Conservation (phyloP, 2,797 vertebrate genomes). For the Gobionotothen gibberifrons region DNA sequence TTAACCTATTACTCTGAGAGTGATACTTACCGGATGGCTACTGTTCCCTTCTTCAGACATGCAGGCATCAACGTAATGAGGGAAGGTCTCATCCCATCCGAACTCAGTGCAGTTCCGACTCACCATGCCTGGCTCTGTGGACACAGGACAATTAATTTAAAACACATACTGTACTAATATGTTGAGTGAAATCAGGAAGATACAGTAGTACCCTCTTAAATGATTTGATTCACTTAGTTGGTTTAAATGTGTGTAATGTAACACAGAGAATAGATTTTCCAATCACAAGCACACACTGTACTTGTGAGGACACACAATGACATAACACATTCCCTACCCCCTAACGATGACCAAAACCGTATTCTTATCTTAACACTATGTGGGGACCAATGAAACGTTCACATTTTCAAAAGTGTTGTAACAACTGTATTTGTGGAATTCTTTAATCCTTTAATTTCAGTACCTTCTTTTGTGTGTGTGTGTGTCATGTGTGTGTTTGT, state of each 20-base stretch:
- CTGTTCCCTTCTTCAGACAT: constrained; percentile 84
- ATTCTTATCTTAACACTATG: background rate
- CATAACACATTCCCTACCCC: background rate
- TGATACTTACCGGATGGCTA: constrained; percentile 78
- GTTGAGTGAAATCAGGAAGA: background rate
- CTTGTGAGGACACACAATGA: background rate
- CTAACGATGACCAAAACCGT: background rate
- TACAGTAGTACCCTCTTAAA: background rate
- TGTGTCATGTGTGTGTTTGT: no score
- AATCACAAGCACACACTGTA: background rate
- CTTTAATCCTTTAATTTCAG: no score
- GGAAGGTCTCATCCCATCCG: constrained; percentile 93
- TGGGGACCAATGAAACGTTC: background rate
- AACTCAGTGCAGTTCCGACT: constrained; percentile 93
- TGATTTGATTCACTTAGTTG: background rate
- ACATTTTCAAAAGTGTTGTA: no score
- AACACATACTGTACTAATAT: background rate
- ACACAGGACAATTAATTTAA: background rate
- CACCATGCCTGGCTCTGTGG: constrained; percentile 85
- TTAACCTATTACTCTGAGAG: background rate
- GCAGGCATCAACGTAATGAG: constrained; percentile 93
- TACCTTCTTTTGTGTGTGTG: no score
- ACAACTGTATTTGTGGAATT: no score
- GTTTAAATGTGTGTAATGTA: background rate
- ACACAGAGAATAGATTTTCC: background rate